Evolutionary conservation across 2,797 vertebrate genomes (phyloP).

Genomic region (Myoxocephalus aenaeus): DNA sequence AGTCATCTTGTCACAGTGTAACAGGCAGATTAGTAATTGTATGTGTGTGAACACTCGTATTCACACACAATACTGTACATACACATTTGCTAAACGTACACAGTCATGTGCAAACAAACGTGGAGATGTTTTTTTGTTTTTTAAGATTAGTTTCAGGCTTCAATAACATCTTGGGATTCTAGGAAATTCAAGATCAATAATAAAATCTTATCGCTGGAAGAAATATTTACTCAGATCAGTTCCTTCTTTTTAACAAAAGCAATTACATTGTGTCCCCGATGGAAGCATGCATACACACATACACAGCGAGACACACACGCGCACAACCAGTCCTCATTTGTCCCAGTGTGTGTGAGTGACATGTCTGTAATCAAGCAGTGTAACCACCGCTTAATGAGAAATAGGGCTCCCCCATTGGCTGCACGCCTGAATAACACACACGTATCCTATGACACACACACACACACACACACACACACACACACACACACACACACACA

Average conservation of each 20-base stretch:
- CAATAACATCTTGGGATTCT: neutral
- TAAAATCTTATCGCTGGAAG: slow-evolving; percentile 3
- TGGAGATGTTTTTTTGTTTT: neutral
- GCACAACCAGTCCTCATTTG: slow-evolving; percentile 7
- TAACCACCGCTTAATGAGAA: slow-evolving; percentile 39
- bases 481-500: slow-evolving; percentile 1
- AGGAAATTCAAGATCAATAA: neutral
- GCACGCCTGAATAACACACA: slow-evolving; percentile 9
- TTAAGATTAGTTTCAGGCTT: slow-evolving; percentile 11
- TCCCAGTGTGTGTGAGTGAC: slow-evolving; percentile 21
- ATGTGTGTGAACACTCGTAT: neutral
- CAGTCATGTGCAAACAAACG: neutral
- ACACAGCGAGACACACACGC: neutral
- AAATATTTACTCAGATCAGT: neutral
- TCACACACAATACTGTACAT: neutral
- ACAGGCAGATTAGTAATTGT: slow-evolving; percentile 9
- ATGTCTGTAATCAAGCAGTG: slow-evolving; percentile 37
- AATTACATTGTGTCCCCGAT: neutral
- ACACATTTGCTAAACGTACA: neutral
- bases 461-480: neutral
- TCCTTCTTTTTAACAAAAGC: slow-evolving; percentile 2
- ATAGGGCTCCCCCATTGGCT: slow-evolving; percentile 23
- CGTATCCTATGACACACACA: neutral
- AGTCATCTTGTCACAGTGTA: slow-evolving; percentile 9
- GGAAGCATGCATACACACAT: neutral